Evolutionary conservation across 1,140 invertebrate genomes (phyloP), one percentile per base, ranked within the genome.

Genomic region (Trachelipus rathkii): DNA sequence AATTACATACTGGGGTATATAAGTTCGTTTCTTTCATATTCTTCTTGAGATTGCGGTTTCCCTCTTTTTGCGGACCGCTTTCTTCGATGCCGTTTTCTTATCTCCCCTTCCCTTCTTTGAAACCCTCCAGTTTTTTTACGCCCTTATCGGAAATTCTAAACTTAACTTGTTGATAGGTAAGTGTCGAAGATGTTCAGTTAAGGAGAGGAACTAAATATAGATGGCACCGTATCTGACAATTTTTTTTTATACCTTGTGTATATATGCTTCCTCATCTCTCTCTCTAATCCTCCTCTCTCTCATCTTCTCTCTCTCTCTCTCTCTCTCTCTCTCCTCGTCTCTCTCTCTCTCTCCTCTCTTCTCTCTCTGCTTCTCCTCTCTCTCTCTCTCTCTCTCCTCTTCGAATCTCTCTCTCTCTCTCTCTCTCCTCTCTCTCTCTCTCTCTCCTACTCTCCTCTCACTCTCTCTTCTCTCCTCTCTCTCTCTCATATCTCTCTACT

Each of bases 81-180:
- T n/a, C 50, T 19, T 60, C 50, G 50, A 13, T 15, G 3, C 50
- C n/a, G 50, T 19, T 15, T 13, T 60, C n/a, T n/a, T 60, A n/a
- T 19, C 50, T 19, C 50, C 50, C 19, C 19, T 60, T 60, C 11
- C 50, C 19, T 4, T 60, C 8, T 8, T 60, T 60, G 2, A 60
- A 19, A 13, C 50, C 50, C 50, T 19, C 50, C 50, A 60, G 50
- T 19, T 60, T 19, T 19, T 19, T 19, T 60, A 15, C 19, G 11
- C 19, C 50, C 3, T 4, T 60, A 4, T 60, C 50, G 50, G 50
- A 60, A 60, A 60, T 60, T 60, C 50, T 19, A 60, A n/a, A n/a
- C n/a, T 60, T 60, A 60, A 60, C 50, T 60, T 60, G 50, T 60
- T 60, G 50, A 60, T 60, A 60, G 50, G 50, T 60, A 60, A 60